A percentile compares a stretch with the other conserved stretches of the same genome.
phyloP scores from a whole-genome alignment of 2,113 vertebrate species.

The Hypocryptadius cinnamomeus region DNA sequence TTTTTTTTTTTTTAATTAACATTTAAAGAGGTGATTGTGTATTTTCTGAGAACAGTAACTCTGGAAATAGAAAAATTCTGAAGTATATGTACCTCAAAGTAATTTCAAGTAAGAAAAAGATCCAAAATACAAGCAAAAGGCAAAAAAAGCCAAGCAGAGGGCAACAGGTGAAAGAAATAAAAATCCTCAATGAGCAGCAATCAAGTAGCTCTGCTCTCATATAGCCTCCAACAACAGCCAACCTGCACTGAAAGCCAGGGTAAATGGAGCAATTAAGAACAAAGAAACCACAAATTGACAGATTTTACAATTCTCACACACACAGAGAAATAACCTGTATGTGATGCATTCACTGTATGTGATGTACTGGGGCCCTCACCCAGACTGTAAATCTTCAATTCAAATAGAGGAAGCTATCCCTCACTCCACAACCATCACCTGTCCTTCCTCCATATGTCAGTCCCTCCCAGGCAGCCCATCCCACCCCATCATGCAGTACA shows the following conservation, averaged over 20 bases:
- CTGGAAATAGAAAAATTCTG: neutral
- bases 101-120: neutral
- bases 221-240: neutral
- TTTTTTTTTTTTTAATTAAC: neutral
- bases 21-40: neutral
- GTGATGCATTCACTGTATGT: neutral
- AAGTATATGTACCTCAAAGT: neutral
- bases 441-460: accelerated
- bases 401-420: accelerated
- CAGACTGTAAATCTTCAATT: no score
- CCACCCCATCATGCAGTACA: accelerated
- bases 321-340: neutral
- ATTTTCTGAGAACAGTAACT: neutral
- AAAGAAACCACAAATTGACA: neutral
- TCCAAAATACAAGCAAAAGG: neutral
- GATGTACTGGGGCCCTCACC: neutral
- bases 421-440: neutral
- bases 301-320: neutral
- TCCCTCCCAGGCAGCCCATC: neutral
- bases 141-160: neutral
- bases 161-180: neutral
- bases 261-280: neutral
- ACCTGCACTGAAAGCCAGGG: neutral
- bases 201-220: neutral
- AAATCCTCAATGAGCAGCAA: neutral